These are phyloP conservation scores for Sorex fumeus DNA, from an alignment of 2,113 vertebrate species.

Conservation along the genomic window DNA sequence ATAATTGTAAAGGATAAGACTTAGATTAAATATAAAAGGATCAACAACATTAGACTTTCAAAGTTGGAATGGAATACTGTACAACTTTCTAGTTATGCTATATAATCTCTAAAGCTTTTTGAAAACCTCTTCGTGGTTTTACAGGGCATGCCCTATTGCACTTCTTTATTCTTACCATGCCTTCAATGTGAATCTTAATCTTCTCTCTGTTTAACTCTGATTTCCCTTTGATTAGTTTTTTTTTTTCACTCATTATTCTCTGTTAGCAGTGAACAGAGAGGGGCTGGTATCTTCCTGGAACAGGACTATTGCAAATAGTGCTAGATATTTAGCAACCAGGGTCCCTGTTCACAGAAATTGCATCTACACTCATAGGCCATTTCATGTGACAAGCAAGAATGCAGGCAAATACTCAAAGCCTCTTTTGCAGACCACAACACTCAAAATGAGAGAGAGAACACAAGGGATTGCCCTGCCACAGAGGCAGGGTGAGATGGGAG, in stretches of 20 bases:
- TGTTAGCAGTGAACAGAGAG: background rate
- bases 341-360: background rate
- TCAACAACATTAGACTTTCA: background rate
- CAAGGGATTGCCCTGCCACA: too few species aligned
- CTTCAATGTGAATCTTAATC: background rate
- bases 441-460: too few species aligned
- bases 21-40: background rate
- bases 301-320: background rate
- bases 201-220: background rate
- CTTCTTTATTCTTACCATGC: background rate
- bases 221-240: background rate
- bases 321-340: background rate
- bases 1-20: background rate
- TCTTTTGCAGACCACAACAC: too few species aligned
- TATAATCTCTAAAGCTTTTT: background rate
- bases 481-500: too few species aligned
- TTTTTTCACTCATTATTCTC: background rate
- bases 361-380: background rate
- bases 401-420: background rate
- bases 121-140: background rate
- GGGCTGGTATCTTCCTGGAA: constrained; percentile 23
- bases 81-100: background rate
- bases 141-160: background rate
- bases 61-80: background rate
- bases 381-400: background rate